Base-by-base conservation (phyloP, 1,140 invertebrate genomes). In the Condylostylus longicornis region DNA sequence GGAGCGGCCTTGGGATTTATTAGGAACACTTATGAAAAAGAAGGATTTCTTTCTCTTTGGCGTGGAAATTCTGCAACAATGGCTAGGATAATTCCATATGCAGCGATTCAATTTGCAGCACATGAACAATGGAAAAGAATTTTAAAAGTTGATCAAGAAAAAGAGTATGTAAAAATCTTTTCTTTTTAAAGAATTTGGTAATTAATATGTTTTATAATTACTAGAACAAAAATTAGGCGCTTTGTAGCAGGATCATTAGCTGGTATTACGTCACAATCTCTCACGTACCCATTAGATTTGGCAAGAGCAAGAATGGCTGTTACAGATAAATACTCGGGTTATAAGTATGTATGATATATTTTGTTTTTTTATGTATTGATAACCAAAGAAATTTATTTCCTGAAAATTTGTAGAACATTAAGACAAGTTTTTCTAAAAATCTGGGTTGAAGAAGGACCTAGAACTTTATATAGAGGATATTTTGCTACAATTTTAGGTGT, bases 261-360 rank as follows among this genome's bases (percentile, higher is more conserved):
- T 14, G 88, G 88, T 6, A 75, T 93, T 5, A 94, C 91, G 22
- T 94, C 94, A 8, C 88, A 93, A 52, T 75, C 79, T 18, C 58
- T 83, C 9, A 98, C 95, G 5, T 99, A 98, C 66, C 95, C 95
- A 1, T 63, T 99, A 41, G 95, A 99, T 64, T 64, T 98, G 53
- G 91, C 91, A 10, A 69, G 95, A 42, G 95, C 95, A n/a, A 68
- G 94, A 47, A 94, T 99, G 84, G 94, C 95, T 13, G 89, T 98
- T 4, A 91, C 90, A 10, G 70, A 76, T 32, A 84, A 79, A 64
- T 66, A 75, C 34, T 70, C 50, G 2, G 64, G 67, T 18, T 71
- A 70, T 45, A 51, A 41, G 53, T 57, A 46, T 28, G 18, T 31
- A 34, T 18, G 9, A 38, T 37, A 15, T 14, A 28, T 31, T 28